phyloP scores from a whole-genome alignment of 1,140 invertebrate genomes.

The Drosophila lacteicornis region DNA sequence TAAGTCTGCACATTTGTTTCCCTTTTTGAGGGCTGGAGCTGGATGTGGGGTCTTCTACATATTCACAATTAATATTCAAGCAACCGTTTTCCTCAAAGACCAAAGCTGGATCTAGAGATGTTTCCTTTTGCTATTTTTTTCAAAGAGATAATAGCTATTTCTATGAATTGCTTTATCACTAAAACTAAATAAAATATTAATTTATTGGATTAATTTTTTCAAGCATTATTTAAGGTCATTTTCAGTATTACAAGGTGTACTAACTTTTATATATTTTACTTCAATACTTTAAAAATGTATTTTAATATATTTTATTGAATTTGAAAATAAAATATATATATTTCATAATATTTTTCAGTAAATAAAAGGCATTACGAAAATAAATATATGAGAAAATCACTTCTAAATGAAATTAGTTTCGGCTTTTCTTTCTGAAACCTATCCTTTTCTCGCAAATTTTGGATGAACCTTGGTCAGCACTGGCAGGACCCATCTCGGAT shows the following conservation, averaged over 20 bases:
- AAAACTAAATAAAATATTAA: background rate
- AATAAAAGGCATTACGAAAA: too few species aligned
- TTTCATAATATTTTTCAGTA: too few species aligned
- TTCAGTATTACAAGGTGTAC: too few species aligned
- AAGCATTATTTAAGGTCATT: too few species aligned
- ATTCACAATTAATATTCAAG: constrained; percentile 83
- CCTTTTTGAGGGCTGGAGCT: constrained; percentile 28
- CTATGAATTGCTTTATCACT: too few species aligned
- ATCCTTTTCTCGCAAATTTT: background rate
- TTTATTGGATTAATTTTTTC: too few species aligned
- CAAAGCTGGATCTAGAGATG: background rate
- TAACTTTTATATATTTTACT: too few species aligned
- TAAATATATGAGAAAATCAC: too few species aligned
- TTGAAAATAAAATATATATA: too few species aligned
- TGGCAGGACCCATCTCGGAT: constrained; percentile 17
- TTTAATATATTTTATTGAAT: too few species aligned
- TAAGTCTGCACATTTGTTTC: constrained; percentile 82
- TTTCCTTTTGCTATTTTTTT: background rate
- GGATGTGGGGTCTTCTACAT: constrained; percentile 44
- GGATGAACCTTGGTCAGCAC: background rate
- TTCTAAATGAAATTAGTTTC: too few species aligned
- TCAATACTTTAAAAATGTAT: too few species aligned
- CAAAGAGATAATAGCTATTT: background rate
- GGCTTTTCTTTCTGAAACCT: background rate
- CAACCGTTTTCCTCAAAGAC: constrained; percentile 61